Evolutionary conservation across 2,113 vertebrate genomes (phyloP).

Genomic region (Sturnus vulgaris): DNA sequence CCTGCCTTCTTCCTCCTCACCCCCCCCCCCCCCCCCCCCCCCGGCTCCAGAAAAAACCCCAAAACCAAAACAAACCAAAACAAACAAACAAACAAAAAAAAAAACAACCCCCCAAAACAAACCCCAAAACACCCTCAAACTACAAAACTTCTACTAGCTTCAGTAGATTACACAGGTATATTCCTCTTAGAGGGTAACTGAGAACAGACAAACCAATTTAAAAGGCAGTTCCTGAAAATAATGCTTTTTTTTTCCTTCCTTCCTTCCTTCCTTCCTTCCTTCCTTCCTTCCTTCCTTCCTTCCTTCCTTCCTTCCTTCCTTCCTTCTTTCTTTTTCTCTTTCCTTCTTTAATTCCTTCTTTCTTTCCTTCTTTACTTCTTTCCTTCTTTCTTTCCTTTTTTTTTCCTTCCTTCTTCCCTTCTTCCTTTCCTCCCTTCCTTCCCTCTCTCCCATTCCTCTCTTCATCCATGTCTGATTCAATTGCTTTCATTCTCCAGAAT

Average conservation of each 20-base stretch:
- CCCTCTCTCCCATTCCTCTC: not conserved
- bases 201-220: not conserved
- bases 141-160: not conserved
- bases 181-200: not conserved
- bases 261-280: not conserved
- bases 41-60: not conserved
- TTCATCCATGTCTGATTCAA: not conserved
- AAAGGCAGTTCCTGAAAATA: not conserved
- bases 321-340: no score
- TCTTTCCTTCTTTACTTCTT: no score
- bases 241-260: no score
- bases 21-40: no score
- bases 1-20: not conserved
- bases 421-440: not conserved
- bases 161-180: not conserved
- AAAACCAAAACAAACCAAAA: no score
- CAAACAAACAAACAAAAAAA: no score
- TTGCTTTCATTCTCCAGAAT: not conserved
- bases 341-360: no score
- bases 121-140: not conserved
- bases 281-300: not conserved
- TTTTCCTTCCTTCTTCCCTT: fast-evolving
- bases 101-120: no score
- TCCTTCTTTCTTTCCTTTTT: no score
- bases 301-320: not conserved